Conservation (phyloP, 2,113 vertebrate species). For the Dendrocopos noguchii region DNA sequence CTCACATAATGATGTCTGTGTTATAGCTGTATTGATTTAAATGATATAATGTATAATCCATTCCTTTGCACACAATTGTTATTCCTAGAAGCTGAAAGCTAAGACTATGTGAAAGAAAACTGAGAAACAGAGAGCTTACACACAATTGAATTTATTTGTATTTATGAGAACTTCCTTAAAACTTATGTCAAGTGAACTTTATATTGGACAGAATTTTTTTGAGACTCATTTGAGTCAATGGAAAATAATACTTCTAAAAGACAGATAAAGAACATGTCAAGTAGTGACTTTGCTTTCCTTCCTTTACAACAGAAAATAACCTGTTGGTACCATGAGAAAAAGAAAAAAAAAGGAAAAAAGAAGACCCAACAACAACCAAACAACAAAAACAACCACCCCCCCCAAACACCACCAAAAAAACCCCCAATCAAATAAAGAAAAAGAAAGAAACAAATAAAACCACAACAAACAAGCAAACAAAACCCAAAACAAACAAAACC, state of each 20-base stretch:
- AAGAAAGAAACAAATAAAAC: no score
- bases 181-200: not conserved
- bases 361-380: no score
- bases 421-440: no score
- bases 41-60: not conserved
- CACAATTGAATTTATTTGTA: not conserved
- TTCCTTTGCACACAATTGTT: not conserved
- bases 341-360: no score
- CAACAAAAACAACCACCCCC: no score
- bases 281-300: not conserved
- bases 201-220: not conserved
- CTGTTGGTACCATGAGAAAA: not conserved
- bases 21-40: not conserved
- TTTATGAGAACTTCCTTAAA: not conserved
- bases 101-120: not conserved
- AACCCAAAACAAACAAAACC: no score
- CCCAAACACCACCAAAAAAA: no score
- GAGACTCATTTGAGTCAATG: not conserved
- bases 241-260: not conserved
- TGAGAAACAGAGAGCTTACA: not conserved
- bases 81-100: not conserved
- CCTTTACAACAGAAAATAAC: not conserved
- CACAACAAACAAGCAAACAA: no score
- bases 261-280: not conserved
- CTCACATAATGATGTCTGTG: not conserved